These are phyloP conservation scores for Cuculus canorus DNA, from an alignment of 2,797 vertebrate species.

Conservation along the genomic window DNA sequence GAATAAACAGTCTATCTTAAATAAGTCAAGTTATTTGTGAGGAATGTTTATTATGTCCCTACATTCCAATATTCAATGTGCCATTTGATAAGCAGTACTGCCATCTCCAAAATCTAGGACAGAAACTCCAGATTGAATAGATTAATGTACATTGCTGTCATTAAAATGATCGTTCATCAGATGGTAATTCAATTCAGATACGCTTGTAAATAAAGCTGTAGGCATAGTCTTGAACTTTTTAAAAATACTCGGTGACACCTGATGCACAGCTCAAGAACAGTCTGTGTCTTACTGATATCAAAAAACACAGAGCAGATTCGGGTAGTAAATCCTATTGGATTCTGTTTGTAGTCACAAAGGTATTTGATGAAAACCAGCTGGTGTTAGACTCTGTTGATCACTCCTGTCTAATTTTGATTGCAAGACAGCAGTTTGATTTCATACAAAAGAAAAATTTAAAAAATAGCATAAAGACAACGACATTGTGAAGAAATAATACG, in stretches of 20 bases:
- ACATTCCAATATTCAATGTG: not conserved
- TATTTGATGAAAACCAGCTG: not conserved
- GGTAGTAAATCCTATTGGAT: not conserved
- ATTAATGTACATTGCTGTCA: not conserved
- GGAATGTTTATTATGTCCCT: not conserved
- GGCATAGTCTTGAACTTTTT: not conserved
- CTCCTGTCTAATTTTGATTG: not conserved
- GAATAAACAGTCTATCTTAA: not conserved
- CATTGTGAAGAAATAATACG: not conserved
- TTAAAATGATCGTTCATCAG: not conserved
- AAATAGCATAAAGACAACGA: not conserved
- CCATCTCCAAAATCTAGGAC: not conserved
- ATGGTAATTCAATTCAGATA: not conserved
- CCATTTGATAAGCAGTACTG: not conserved
- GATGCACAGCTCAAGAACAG: not conserved
- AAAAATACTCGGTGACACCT: not conserved
- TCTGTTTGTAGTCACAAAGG: not conserved
- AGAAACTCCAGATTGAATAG: not conserved
- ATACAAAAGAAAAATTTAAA: not conserved
- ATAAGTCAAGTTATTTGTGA: not conserved
- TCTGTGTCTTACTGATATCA: not conserved
- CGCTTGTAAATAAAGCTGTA: not conserved
- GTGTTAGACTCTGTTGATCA: not conserved
- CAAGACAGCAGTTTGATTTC: not conserved
- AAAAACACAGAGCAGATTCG: not conserved